phyloP scores from a whole-genome alignment of 1,140 invertebrate genomes.

The Drosophila subobscura region DNA sequence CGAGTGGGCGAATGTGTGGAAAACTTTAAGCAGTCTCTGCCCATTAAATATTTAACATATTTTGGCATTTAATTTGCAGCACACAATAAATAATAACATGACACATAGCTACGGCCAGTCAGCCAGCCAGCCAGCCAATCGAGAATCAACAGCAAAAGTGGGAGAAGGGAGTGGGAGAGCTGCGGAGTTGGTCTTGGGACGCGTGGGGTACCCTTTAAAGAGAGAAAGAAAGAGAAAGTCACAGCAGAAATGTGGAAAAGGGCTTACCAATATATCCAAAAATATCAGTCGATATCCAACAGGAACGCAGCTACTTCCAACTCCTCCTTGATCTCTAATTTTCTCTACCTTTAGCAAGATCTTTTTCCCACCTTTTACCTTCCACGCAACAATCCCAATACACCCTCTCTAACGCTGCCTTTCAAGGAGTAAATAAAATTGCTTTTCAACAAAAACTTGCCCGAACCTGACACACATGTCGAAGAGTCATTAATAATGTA shows the following conservation, averaged over 20 bases:
- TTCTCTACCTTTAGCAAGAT: no score
- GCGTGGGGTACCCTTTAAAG: no score
- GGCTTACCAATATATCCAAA: no score
- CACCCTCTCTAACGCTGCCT: no score
- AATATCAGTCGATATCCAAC: no score
- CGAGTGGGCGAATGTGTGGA: slow-evolving; percentile 5
- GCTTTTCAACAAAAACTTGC: slow-evolving; percentile 77
- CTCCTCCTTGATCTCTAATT: no score
- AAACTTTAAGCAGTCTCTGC: slow-evolving; percentile 46
- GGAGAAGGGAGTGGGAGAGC: no score
- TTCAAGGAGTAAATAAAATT: slow-evolving; percentile 79
- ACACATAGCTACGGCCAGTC: slow-evolving; percentile 41
- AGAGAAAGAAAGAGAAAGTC: no score
- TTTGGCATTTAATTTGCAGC: slow-evolving; percentile 79
- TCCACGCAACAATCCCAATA: no score
- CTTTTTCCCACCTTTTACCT: no score
- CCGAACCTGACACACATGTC: slow-evolving; percentile 80
- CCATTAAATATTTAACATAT: slow-evolving; percentile 78
- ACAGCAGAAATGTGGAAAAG: slow-evolving; percentile 11
- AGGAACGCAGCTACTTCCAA: no score
- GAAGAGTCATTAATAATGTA: slow-evolving; percentile 79
- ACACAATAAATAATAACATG: slow-evolving; percentile 81
- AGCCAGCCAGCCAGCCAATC: no score
- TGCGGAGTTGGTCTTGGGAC: slow-evolving; percentile 1
- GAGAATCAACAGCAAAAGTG: slow-evolving; percentile 36